Percentiles rank a stretch among this genome's conserved stretches.
phyloP scores from a whole-genome alignment of 2,888 invertebrate genomes.

The Himalopsyche tibetana region DNA sequence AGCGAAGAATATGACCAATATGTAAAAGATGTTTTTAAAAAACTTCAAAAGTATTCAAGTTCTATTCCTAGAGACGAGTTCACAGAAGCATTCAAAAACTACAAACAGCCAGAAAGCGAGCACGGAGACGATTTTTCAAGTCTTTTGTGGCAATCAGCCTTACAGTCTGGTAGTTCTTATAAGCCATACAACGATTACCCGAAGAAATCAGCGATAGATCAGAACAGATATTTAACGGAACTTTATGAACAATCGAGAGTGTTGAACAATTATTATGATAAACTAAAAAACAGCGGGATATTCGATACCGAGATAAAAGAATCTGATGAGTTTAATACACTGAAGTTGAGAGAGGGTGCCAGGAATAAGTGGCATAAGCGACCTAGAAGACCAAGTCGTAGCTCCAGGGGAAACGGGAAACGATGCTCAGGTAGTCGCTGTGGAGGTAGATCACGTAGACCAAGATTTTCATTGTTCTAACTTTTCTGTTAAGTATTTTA shows the following conservation, averaged over 20 bases:
- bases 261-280: conserved; percentile 10
- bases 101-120: conserved; percentile 41
- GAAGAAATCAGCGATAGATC: background rate
- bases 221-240: conserved; percentile 24
- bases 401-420: background rate
- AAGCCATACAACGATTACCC: background rate
- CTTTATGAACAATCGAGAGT: conserved; percentile 30
- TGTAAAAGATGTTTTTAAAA: conserved; percentile 20
- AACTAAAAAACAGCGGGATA: background rate
- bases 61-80: background rate
- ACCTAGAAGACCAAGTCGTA: background rate
- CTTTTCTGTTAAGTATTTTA: background rate
- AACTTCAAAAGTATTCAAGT: conserved; percentile 22
- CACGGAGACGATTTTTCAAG: background rate
- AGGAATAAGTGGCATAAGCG: conserved; percentile 35
- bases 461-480: conserved; percentile 19
- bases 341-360: conserved; percentile 30
- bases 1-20: conserved; percentile 41
- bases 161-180: background rate
- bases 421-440: background rate
- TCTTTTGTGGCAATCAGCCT: background rate
- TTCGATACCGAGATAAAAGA: conserved; percentile 6
- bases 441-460: conserved; percentile 9
- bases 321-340: conserved; percentile 47
- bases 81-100: conserved; percentile 13